Evolutionary conservation across 2,797 vertebrate genomes (phyloP), one percentile per base, ranked within the genome.

Genomic region (Apogon hyalosoma): DNA sequence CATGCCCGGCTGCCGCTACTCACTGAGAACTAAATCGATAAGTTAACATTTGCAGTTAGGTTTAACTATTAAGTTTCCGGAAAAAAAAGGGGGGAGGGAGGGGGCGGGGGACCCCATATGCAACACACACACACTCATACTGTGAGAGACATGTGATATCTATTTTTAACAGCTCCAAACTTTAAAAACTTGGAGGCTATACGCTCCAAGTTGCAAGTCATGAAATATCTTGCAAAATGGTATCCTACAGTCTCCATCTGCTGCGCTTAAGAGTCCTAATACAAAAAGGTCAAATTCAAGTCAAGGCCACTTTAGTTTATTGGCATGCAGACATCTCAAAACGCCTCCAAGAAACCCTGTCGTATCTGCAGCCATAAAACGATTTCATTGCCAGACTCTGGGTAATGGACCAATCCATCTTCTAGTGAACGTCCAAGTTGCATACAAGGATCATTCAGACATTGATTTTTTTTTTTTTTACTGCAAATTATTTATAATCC

Each of bases 251-350:
- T 18, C 58, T 73, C 50, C 77, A 82, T 78, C 77, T 84, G 79
- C 73, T 47, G 68, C 72, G 69, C 11, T 56, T 50, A 64, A 75
- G 51, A 68, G 66, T 58, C 45, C 49, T 36, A 62, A 78, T 67
- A 59, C 64, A 80, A 75, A 74, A 74, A 84, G 88, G 85, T 88
- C 86, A 86, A 84, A 84, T 78, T 64, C 83, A 80, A 87, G 85
- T 89, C 86, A 83, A 86, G 81, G 75, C 82, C 72, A 83, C 79
- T 88, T 85, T 56, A 64, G n/a, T 84, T 85, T 87, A 76, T 67
- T 86, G 72, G 68, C 73, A 69, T 66, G 77, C 70, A 86, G 83
- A 75, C 66, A 18, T 77, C 75, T 83, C 48, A 28, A 73, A 85
- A 80, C 65, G 40, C 43, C 61, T 76, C 54, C 55, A 66, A 78